These are phyloP conservation scores for Arrhamphus sclerolepis DNA, from an alignment of 2,797 vertebrate species.

Conservation along the genomic window DNA sequence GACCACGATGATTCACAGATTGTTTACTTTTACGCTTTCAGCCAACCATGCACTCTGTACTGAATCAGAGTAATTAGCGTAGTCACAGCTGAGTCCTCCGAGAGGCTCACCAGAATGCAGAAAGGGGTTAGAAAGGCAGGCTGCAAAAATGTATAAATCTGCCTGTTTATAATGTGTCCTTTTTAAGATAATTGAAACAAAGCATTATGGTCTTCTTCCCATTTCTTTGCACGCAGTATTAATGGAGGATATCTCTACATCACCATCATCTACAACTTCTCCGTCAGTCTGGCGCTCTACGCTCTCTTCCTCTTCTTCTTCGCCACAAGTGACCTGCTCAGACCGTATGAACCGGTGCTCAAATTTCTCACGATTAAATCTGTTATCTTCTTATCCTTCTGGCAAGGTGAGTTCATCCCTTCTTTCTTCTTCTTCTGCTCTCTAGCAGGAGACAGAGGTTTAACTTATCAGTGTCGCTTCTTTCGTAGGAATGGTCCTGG, in stretches of 20 bases:
- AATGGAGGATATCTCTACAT: slow-evolving; percentile 94
- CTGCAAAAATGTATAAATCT: slow-evolving; percentile 23
- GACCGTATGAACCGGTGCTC: slow-evolving; percentile 89
- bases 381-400: slow-evolving; percentile 96
- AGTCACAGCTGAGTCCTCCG: slow-evolving; percentile 60
- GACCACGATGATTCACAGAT: slow-evolving; percentile 51
- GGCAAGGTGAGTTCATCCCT: slow-evolving; percentile 85
- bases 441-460: background rate
- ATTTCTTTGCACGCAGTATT: slow-evolving; percentile 73
- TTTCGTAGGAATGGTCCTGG: slow-evolving; percentile 87
- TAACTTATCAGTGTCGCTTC: background rate
- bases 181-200: background rate
- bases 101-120: slow-evolving; percentile 44
- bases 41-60: slow-evolving; percentile 45
- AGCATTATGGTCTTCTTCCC: background rate
- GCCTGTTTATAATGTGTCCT: slow-evolving; percentile 23
- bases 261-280: slow-evolving; percentile 95
- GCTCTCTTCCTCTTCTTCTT: slow-evolving; percentile 96
- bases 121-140: slow-evolving; percentile 26
- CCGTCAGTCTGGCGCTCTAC: slow-evolving; percentile 93
- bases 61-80: slow-evolving; percentile 63
- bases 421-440: background rate
- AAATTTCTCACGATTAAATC: slow-evolving; percentile 98
- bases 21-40: slow-evolving; percentile 61
- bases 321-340: slow-evolving; percentile 90